These are phyloP conservation scores for Phylloscopus whistleri DNA, from an alignment of 2,113 vertebrate genomes.

Conservation along the genomic window DNA sequence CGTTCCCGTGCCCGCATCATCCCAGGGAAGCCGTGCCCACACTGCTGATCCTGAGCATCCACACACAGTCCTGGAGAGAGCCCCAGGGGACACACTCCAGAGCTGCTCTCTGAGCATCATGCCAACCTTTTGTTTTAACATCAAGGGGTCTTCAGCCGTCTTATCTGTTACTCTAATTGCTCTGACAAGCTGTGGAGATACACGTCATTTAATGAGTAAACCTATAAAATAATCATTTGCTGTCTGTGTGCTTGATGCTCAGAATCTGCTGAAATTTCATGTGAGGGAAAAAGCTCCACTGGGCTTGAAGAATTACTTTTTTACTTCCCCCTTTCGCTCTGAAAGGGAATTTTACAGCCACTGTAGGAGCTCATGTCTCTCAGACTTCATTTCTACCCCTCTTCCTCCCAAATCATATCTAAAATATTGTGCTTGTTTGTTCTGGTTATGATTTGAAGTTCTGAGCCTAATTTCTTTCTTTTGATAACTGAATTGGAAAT, in stretches of 20 bases:
- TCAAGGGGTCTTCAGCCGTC: conserved; percentile 45
- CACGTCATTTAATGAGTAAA: conserved; percentile 10
- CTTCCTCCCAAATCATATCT: not conserved
- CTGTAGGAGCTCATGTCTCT: not conserved
- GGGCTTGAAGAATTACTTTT: not conserved
- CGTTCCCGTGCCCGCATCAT: fast-evolving
- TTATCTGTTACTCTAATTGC: conserved; percentile 13
- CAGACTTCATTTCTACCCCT: not conserved
- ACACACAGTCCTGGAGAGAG: not conserved
- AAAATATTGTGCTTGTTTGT: not conserved
- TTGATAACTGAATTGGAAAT: not conserved
- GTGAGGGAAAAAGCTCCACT: not conserved
- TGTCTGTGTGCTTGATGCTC: not conserved
- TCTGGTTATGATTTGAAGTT: not conserved
- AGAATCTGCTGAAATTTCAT: conserved; percentile 2
- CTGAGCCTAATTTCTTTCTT: not conserved
- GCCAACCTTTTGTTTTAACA: not conserved
- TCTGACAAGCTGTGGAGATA: conserved; percentile 8
- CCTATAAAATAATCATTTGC: conserved; percentile 45
- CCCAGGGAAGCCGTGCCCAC: not conserved
- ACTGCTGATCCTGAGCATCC: not conserved
- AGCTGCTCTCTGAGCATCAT: not conserved
- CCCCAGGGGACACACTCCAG: not conserved
- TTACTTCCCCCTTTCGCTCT: not conserved
- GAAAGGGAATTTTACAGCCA: not conserved